These are phyloP conservation scores for Elephantulus edwardii DNA, from an alignment of 2,113 vertebrate species.

Conservation along the genomic window DNA sequence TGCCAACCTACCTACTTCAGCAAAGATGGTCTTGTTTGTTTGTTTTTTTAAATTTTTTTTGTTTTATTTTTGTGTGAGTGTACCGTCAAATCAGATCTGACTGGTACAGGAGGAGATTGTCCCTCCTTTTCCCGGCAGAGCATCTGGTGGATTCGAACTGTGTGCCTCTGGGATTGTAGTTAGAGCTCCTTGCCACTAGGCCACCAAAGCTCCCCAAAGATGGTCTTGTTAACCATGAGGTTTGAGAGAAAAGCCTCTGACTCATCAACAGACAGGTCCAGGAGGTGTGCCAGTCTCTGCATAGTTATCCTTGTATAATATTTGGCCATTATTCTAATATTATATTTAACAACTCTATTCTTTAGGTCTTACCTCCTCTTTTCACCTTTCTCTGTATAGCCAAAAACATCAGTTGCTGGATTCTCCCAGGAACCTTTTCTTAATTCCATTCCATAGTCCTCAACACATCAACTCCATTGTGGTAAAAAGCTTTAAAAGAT, in stretches of 20 bases:
- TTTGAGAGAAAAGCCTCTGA: conserved; percentile 98
- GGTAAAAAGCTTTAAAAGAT: conserved; percentile 95
- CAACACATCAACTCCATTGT: conserved; percentile 99
- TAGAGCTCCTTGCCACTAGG: too few species aligned
- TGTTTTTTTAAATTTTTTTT: too few species aligned
- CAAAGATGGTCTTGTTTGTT: conserved; percentile 99
- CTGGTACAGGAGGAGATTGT: too few species aligned
- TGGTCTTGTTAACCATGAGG: conserved; percentile 97
- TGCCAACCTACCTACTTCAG: conserved; percentile 97
- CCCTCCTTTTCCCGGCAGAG: too few species aligned
- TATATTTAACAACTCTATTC: conserved; percentile 98
- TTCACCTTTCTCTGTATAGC: conserved; percentile 92
- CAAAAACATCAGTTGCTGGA: conserved; percentile 96
- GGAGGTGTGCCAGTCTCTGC: conserved; percentile 97
- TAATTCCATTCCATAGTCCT: conserved; percentile 97
- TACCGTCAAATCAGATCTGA: too few species aligned
- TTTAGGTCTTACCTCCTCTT: conserved; percentile 99
- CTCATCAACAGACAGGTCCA: conserved; percentile 96
- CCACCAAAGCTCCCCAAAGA: too few species aligned
- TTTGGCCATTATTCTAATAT: conserved; percentile 99
- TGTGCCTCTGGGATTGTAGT: too few species aligned
- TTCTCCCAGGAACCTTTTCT: conserved; percentile 94
- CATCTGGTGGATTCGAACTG: too few species aligned
- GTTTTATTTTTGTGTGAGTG: too few species aligned
- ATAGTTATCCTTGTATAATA: conserved; percentile 99